Conservation (phyloP, 2,797 vertebrate genomes). For the Anabacerthia variegaticeps region DNA sequence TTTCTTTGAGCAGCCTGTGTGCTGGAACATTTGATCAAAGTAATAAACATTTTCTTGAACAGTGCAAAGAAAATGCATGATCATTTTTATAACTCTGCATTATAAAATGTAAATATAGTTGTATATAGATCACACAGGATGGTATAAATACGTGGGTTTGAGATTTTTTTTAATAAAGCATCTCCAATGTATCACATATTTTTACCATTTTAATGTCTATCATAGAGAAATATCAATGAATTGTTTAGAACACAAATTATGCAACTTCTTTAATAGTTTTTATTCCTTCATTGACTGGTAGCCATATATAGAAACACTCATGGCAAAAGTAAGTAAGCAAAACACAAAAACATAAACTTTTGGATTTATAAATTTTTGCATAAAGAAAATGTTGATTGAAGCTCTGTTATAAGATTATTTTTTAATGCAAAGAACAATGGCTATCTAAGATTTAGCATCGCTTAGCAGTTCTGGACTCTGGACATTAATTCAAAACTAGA, state of each 20-base stretch:
- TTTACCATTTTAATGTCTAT: background rate
- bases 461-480: background rate
- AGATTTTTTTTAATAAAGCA: background rate
- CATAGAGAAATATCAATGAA: background rate
- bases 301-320: background rate
- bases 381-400: background rate
- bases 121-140: slow-evolving; percentile 67
- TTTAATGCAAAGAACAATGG: background rate
- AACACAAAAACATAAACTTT: background rate
- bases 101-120: slow-evolving; percentile 78
- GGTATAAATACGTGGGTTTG: slow-evolving; percentile 49
- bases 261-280: slow-evolving; percentile 27
- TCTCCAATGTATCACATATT: background rate
- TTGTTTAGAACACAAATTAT: background rate
- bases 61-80: slow-evolving; percentile 68
- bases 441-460: background rate
- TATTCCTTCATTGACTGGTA: background rate
- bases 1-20: slow-evolving; percentile 74
- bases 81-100: slow-evolving; percentile 71
- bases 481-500: background rate
- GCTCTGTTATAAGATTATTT: background rate
- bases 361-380: background rate
- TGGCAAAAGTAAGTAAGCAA: background rate
- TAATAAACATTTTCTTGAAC: slow-evolving; percentile 69
- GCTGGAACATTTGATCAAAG: slow-evolving; percentile 81